Conservation (phyloP, 2,113 vertebrate genomes). For the Perca schrenkii region DNA sequence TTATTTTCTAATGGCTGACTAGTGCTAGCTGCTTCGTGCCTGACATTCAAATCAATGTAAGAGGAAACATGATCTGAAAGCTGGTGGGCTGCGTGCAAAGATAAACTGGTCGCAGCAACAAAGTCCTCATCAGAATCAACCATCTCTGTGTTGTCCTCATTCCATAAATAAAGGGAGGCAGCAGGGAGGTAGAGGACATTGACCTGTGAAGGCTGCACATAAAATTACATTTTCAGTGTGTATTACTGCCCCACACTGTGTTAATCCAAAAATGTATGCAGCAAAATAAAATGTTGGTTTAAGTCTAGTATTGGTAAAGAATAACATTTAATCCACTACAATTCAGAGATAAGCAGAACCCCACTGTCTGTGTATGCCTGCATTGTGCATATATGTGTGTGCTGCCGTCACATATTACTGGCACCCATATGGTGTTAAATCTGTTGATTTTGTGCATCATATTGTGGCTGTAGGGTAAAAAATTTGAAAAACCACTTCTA, state of each 20-base stretch:
- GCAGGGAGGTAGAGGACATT: background rate
- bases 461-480: background rate
- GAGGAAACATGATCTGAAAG: slow-evolving; percentile 47
- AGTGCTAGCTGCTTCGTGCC: slow-evolving; percentile 36
- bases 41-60: slow-evolving; percentile 51
- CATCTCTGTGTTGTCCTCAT: background rate
- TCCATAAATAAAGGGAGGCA: background rate
- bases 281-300: background rate
- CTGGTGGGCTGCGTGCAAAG: slow-evolving; percentile 11
- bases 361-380: background rate
- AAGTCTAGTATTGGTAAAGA: background rate
- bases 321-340: background rate
- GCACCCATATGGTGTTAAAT: background rate
- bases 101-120: slow-evolving; percentile 21
- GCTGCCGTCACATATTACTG: background rate
- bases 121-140: slow-evolving; percentile 1
- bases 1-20: slow-evolving; percentile 46
- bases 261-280: background rate
- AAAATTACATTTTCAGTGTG: background rate
- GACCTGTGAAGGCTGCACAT: background rate
- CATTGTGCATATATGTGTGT: background rate
- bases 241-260: background rate
- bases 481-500: background rate
- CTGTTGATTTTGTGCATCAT: background rate
- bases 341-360: background rate